Evolutionary conservation across 2,113 vertebrate genomes (phyloP), one percentile per base, ranked within the genome.

Genomic region (Lepus europaeus): DNA sequence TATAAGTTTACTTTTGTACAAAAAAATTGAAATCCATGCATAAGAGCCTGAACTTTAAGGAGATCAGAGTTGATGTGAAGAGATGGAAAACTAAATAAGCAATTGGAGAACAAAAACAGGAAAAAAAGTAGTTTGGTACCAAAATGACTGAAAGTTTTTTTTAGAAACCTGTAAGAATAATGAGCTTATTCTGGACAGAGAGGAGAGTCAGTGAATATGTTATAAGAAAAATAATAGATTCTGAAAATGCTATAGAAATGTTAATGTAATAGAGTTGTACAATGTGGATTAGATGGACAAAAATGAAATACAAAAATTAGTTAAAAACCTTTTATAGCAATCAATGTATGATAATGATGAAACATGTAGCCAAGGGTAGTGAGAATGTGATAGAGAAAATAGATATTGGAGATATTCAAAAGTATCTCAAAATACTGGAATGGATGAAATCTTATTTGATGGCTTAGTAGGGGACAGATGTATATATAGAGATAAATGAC

Each of bases 241-340:
- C 78, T 92, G 74, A 68, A 94, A 92, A 86, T 93, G 36, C 94
- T 78, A 91, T 81, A 87, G 72, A 86, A 88, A 22, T 17, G 2
- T 81, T 80, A 91, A 68, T 91, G n/a, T 73, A 45, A 82, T 93
- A 22, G 12, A 81, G 1, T 10, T 89, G 8, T 83, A 51, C 64
- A 64, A 23, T 29, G 20, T 79, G 11, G 16, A 73, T 78, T 88
- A 73, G 11, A 51, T 63, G 68, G 56, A 22, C 73, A 83, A 89
- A 27, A 82, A 31, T 73, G 25, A 31, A 61, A 89, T 81, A 88
- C 51, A 31, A 93, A 85, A 59, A 36, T 59, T 9, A 87, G 12
- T n/a, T 36, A 70, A 63, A 92, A 85, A 39, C 11, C 45, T 88
- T 92, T 85, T 86, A 22, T 68, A 77, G 51, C 13, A 61, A 19